Base-by-base conservation (phyloP, 2,113 vertebrate genomes). In the Thymallus thymallus region DNA sequence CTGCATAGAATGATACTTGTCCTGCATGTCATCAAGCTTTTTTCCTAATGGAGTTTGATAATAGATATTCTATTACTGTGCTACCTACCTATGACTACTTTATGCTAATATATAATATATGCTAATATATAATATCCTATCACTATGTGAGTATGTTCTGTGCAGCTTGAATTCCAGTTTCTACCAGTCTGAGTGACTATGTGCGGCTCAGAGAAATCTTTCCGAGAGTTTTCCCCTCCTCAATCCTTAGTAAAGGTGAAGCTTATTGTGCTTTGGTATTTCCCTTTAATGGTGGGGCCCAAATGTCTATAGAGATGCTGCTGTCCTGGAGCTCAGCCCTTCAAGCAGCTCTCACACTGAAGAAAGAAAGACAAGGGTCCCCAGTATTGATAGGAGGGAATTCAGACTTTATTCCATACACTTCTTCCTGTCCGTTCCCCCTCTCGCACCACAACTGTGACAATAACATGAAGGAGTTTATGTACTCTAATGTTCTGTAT, bases 281-380 rank as follows among this genome's bases (percentile, higher is more conserved):
- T 24, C 75, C 58, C 82, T 89, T 88, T 90, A 87, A 90, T 81
- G 82, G 70, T 5, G 6, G 60, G 10, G 60, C n/a, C n/a, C n/a
- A 12, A 24, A 10, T 2, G 24, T 2, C 26, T 26, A 26, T 26
- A 29, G 22, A 24, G 6, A 22, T 30, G 16, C 35, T 69, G 81
- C 85, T 80, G 77, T 78, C 71, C 4, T 24, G 73, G 73, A 75
- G 76, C 63, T 76, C 72, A n/a, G 77, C 79, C 78, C 84, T 86
- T 81, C 81, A 82, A 88, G 80, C 79, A 65, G 80, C 86, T 86
- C 84, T 56, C 85, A 78, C 80, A 87, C 66, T 65, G 76, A 80
- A 87, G 85, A 84, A 82, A 70, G 62, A 76, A 77, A 80, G 81
- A 67, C 55, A 75, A 29, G 65, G 82, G 89, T 82, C 87, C 87